Evolutionary conservation across 2,113 vertebrate species (phyloP).

Genomic region (Nipponia nippon): DNA sequence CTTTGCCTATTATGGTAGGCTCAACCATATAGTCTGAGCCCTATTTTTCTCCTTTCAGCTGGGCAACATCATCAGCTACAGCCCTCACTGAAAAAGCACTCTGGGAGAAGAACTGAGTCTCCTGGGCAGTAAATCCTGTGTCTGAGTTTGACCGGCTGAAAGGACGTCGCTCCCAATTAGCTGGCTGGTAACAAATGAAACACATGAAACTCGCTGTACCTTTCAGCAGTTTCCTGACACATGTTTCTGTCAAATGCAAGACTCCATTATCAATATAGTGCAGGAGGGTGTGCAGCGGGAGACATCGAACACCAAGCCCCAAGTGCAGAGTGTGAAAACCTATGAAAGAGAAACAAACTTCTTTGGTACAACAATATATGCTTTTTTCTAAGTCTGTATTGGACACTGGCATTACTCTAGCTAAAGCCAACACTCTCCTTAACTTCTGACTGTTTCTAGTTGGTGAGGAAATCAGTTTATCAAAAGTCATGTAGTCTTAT

Average conservation of each 20-base stretch:
- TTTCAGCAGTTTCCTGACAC: conserved; percentile 81
- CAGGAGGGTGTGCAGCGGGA: conserved; percentile 85
- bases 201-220: conserved; percentile 60
- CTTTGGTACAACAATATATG: background rate
- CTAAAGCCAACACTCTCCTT: background rate
- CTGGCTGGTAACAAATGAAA: background rate
- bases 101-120: background rate
- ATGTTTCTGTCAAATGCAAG: conserved; percentile 82
- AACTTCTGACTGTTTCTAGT: background rate
- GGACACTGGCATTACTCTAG: background rate
- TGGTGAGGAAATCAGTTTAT: background rate
- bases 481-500: background rate
- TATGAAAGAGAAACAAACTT: conserved; percentile 25
- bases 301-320: conserved; percentile 83
- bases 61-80: background rate
- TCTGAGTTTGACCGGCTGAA: background rate
- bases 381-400: background rate
- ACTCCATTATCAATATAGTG: conserved; percentile 86
- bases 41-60: background rate
- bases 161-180: background rate
- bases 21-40: background rate
- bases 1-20: background rate
- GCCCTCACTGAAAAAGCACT: background rate
- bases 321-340: conserved; percentile 88
- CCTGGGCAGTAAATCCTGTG: background rate